These are phyloP conservation scores for Zapornia atra DNA, from an alignment of 2,113 vertebrate species.

Conservation along the genomic window DNA sequence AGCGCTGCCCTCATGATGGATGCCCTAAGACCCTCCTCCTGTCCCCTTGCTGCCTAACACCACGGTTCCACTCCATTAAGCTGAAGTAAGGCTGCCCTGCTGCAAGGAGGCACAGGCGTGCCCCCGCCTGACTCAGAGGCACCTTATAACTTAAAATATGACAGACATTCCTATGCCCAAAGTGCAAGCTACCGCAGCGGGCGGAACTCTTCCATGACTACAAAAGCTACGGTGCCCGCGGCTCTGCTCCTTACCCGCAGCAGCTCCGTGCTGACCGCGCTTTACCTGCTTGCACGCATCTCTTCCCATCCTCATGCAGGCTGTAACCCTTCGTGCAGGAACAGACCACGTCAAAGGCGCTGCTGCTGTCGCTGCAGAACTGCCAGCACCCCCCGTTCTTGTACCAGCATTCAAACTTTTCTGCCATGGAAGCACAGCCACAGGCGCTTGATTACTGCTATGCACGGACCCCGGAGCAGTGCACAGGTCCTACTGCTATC, in stretches of 20 bases:
- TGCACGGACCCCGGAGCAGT: rapidly evolving
- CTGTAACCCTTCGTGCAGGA: conserved; percentile 71
- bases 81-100: background rate
- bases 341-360: conserved; percentile 12
- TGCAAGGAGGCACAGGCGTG: background rate
- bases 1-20: rapidly evolving
- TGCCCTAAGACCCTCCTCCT: rapidly evolving
- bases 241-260: background rate
- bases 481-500: background rate
- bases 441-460: background rate
- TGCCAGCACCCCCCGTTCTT: conserved; percentile 80
- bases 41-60: background rate
- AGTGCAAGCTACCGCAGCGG: background rate
- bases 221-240: background rate
- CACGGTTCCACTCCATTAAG: background rate
- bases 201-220: background rate
- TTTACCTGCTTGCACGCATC: conserved; percentile 66
- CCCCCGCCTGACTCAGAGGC: background rate
- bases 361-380: conserved; percentile 71
- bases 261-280: rapidly evolving
- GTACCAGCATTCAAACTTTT: conserved; percentile 73
- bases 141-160: background rate
- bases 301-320: conserved; percentile 65
- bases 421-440: conserved; percentile 16
- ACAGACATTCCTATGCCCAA: background rate